A percentile compares a stretch with the other conserved stretches of the same genome.
Conservation (phyloP, 2,797 vertebrate genomes). For the Lycodopsis pacificus region DNA sequence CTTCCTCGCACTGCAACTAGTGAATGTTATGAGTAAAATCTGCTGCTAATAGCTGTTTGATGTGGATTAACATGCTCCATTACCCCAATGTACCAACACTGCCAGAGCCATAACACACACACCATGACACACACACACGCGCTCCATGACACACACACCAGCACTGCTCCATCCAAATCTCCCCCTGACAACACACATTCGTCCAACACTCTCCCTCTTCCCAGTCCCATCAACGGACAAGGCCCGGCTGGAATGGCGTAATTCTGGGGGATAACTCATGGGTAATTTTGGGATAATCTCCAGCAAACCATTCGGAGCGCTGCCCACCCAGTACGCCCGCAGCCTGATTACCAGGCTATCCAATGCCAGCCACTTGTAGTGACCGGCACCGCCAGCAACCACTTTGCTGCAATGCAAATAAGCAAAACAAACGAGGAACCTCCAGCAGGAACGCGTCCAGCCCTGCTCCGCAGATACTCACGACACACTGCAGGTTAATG, state of each 20-base stretch:
- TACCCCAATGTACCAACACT: constrained; percentile 79
- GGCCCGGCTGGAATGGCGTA: constrained; percentile 79
- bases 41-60: constrained; percentile 79
- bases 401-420: constrained; percentile 76
- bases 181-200: constrained; percentile 52
- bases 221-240: constrained; percentile 74
- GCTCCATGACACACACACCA: constrained; percentile 60
- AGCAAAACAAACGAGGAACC: constrained; percentile 71
- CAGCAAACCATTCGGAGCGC: constrained; percentile 78
- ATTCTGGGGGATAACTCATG: constrained; percentile 84
- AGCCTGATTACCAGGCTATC: constrained; percentile 80
- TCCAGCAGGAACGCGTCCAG: constrained; percentile 59
- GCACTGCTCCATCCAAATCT: constrained; percentile 68
- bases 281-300: constrained; percentile 86
- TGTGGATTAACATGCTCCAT: constrained; percentile 84
- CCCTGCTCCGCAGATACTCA: constrained; percentile 37
- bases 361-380: constrained; percentile 83
- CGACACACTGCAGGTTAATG: constrained; percentile 32
- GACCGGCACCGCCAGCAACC: constrained; percentile 79
- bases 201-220: constrained; percentile 72
- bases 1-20: constrained; percentile 44
- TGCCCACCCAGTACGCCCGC: constrained; percentile 83
- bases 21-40: constrained; percentile 70
- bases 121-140: constrained; percentile 14
- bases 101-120: constrained; percentile 73